Percentiles rank a stretch among this genome's conserved stretches.
phyloP scores from a whole-genome alignment of 1,140 invertebrate species.

The Drosophila lini region DNA sequence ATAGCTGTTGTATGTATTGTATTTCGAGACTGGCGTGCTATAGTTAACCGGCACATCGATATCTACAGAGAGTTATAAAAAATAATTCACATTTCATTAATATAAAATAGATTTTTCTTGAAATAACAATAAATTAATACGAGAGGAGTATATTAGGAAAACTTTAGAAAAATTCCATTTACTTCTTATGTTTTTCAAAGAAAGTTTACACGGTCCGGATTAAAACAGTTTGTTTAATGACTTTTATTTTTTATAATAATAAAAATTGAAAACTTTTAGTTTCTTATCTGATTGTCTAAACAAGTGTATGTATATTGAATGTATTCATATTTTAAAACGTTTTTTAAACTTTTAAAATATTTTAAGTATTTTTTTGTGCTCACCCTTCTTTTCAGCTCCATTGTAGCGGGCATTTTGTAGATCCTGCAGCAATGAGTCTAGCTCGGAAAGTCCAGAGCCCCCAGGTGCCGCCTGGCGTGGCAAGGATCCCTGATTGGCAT shows the following conservation, averaged over 20 bases:
- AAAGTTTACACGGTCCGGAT: no score
- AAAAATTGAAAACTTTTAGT: not conserved
- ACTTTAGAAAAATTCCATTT: no score
- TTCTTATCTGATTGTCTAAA: not conserved
- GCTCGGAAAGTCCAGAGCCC: slow-evolving; percentile 91
- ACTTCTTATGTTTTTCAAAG: no score
- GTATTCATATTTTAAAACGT: not conserved
- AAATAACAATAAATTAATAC: not conserved
- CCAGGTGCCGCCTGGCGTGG: slow-evolving; percentile 54
- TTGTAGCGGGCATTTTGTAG: slow-evolving; percentile 93
- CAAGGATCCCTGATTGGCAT: slow-evolving; percentile 75
- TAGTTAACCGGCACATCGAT: slow-evolving; percentile 76
- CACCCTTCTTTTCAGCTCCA: slow-evolving; percentile 83
- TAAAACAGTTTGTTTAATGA: no score
- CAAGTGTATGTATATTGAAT: not conserved
- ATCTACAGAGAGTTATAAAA: slow-evolving; percentile 27
- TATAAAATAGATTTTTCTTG: not conserved
- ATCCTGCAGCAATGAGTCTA: slow-evolving; percentile 96
- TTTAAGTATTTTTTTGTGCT: not conserved
- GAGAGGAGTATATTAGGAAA: no score
- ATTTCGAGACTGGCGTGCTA: slow-evolving; percentile 74
- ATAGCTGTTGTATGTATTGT: slow-evolving; percentile 77
- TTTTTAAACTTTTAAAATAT: not conserved
- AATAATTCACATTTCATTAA: not conserved
- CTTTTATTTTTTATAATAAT: not conserved